phyloP scores from a whole-genome alignment of 2,113 vertebrate species.

The Melospiza georgiana region DNA sequence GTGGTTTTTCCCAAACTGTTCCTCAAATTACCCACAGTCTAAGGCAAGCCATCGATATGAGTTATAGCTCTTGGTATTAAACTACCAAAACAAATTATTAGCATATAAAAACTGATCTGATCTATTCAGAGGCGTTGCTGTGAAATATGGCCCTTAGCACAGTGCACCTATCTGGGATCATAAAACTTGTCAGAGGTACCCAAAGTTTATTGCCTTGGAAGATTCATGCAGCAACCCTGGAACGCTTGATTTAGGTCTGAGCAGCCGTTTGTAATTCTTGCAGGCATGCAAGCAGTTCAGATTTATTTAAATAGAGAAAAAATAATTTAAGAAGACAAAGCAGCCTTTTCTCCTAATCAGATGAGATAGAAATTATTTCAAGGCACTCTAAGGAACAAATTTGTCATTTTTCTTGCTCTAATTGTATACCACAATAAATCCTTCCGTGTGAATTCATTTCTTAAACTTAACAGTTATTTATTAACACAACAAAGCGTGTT shows the following conservation, averaged over 20 bases:
- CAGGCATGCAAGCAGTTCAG: background rate
- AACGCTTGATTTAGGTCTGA: slow-evolving; percentile 51
- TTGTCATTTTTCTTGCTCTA: slow-evolving; percentile 25
- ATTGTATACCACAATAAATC: background rate
- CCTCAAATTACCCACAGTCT: background rate
- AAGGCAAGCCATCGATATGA: background rate
- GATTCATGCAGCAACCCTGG: slow-evolving; percentile 37
- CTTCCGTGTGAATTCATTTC: background rate
- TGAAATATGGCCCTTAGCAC: slow-evolving; percentile 45
- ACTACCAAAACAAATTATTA: slow-evolving; percentile 57
- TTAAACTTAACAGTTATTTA: background rate
- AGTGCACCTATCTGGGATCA: slow-evolving; percentile 1
- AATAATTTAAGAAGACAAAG: slow-evolving; percentile 40
- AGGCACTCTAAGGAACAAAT: background rate
- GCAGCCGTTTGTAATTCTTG: slow-evolving; percentile 38
- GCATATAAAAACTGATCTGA: slow-evolving; percentile 58
- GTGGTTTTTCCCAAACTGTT: slow-evolving; percentile 1
- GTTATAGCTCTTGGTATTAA: slow-evolving; percentile 39
- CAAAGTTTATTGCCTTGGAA: slow-evolving; percentile 55
- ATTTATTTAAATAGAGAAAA: slow-evolving; percentile 38
- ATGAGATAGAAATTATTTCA: slow-evolving; percentile 25
- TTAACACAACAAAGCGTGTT: background rate
- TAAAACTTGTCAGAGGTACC: slow-evolving; percentile 62
- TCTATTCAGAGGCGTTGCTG: slow-evolving; percentile 13
- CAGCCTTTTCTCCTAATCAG: slow-evolving; percentile 31